Conservation (phyloP, 2,113 vertebrate species). For the Rhinichthys klamathensis region DNA sequence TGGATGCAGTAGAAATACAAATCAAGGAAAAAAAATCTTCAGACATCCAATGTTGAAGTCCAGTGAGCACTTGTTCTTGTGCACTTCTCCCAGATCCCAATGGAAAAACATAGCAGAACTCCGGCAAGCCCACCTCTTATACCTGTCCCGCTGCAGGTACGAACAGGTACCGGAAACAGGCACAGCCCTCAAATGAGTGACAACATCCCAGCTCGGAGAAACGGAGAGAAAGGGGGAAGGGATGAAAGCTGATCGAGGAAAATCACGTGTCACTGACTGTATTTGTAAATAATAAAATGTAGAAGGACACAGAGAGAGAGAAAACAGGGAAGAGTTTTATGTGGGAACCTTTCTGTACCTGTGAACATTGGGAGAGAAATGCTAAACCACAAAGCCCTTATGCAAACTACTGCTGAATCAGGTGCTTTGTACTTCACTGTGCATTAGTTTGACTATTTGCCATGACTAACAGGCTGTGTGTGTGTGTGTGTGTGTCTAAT, state of each 20-base stretch:
- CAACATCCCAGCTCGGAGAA: constrained; percentile 5
- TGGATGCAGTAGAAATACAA: neutral
- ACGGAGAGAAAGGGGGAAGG: neutral
- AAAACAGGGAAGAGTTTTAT: neutral
- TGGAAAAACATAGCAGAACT: neutral
- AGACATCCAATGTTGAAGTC: neutral
- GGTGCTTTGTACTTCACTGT: neutral
- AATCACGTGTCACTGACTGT: neutral
- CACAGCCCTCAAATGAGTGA: constrained; percentile 44
- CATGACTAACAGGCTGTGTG: constrained; percentile 2
- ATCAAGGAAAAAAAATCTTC: neutral
- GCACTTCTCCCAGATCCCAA: neutral
- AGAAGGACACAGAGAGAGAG: neutral
- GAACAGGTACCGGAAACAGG: constrained; percentile 48
- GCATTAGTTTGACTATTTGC: constrained; percentile 14
- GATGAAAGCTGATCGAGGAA: neutral
- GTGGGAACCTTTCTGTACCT: neutral
- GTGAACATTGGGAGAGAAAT: constrained; percentile 8
- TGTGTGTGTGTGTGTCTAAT: neutral
- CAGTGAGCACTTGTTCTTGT: neutral
- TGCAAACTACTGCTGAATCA: constrained; percentile 23
- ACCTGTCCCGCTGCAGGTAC: constrained; percentile 40
- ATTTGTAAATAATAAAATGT: neutral
- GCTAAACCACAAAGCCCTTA: neutral
- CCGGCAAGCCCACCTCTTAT: neutral